Evolutionary conservation across 2,113 vertebrate species (phyloP).

Genomic region (Notothenia coriiceps): DNA sequence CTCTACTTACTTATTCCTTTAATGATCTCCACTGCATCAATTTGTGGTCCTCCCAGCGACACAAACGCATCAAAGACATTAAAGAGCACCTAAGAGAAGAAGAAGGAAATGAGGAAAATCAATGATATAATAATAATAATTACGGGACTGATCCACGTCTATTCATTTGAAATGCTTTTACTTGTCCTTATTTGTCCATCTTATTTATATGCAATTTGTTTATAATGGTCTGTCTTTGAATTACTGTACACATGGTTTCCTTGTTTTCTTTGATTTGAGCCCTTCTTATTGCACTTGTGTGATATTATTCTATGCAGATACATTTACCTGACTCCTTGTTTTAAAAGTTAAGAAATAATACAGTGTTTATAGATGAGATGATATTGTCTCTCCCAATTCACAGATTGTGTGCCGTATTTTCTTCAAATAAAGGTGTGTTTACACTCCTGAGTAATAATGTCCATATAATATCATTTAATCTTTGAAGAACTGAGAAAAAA

Average conservation of each 20-base stretch:
- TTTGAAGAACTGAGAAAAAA: too few relatives aligned
- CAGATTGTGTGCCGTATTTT: not conserved
- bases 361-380: too few relatives aligned
- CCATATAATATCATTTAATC: not conserved
- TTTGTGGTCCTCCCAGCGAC: slow-evolving; percentile 85
- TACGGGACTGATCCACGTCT: not conserved
- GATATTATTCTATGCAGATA: not conserved
- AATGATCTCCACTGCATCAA: slow-evolving; percentile 89
- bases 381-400: too few relatives aligned
- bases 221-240: not conserved
- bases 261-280: not conserved
- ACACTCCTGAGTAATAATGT: not conserved
- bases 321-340: not conserved
- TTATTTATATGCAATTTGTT: not conserved
- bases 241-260: not conserved
- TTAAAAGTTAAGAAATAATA: too few relatives aligned
- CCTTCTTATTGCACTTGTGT: not conserved
- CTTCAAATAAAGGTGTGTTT: not conserved
- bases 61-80: slow-evolving; percentile 96
- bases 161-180: not conserved
- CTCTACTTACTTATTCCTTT: slow-evolving; percentile 92
- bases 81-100: slow-evolving; percentile 89
- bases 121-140: not conserved
- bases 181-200: not conserved
- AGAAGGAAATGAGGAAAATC: not conserved